phyloP scores from a whole-genome alignment of 2,113 vertebrate genomes.

The Craseonycteris thonglongyai region DNA sequence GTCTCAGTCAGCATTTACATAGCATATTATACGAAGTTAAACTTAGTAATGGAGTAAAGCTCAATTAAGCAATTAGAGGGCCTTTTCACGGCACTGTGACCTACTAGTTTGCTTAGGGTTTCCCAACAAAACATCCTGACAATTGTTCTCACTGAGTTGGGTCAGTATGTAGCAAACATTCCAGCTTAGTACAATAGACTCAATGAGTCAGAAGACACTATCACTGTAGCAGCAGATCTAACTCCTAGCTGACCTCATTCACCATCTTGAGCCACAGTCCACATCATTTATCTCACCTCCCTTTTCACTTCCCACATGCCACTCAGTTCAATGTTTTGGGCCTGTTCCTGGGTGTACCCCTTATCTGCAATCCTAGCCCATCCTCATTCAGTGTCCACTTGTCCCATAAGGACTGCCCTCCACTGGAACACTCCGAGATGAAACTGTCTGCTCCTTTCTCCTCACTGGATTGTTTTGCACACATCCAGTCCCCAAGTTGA shows the following conservation, averaged over 20 bases:
- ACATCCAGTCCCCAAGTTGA: background rate
- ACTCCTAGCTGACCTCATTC: background rate
- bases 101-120: background rate
- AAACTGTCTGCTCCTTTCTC: background rate
- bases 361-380: background rate
- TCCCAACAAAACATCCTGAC: background rate
- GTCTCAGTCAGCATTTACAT: background rate
- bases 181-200: background rate
- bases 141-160: background rate
- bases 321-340: background rate
- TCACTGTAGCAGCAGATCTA: background rate
- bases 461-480: background rate
- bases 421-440: background rate
- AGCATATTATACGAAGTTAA: background rate
- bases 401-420: background rate
- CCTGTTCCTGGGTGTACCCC: background rate
- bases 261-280: background rate
- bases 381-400: background rate
- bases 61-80: background rate
- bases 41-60: background rate
- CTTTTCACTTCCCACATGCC: background rate
- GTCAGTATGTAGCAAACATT: background rate
- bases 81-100: background rate
- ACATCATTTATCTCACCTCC: background rate
- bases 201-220: background rate